Evolutionary conservation across 2,113 vertebrate species (phyloP).

Genomic region (Rhabdornis inornatus): DNA sequence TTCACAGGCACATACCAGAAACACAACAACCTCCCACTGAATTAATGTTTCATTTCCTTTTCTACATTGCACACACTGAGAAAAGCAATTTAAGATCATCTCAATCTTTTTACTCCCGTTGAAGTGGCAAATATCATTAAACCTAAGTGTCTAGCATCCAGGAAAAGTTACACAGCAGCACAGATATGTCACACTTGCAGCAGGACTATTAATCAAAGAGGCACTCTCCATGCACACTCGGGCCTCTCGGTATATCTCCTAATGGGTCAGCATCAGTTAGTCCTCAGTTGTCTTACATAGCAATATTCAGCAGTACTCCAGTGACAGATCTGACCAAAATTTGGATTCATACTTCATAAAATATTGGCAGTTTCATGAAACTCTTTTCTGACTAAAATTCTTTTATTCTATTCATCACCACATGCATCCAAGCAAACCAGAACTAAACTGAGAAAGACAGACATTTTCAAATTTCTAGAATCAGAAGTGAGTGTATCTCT

Average conservation of each 20-base stretch:
- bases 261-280: neutral
- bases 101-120: neutral
- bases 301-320: neutral
- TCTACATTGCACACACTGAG: neutral
- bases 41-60: neutral
- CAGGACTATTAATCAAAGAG: neutral
- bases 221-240: neutral
- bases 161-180: conserved; percentile 13
- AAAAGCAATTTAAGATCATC: neutral
- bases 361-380: neutral
- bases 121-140: conserved; percentile 30
- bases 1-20: neutral
- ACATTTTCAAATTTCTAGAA: neutral
- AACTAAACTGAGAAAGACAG: neutral
- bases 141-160: neutral
- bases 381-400: neutral
- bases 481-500: neutral
- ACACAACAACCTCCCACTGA: neutral
- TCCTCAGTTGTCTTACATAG: neutral
- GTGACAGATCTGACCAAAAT: neutral
- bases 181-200: neutral
- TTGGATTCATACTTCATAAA: neutral
- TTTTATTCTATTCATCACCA: neutral
- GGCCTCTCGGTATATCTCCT: neutral
- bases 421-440: neutral